Percentiles rank a stretch among this genome's conserved stretches.
Conservation (phyloP, 2,113 vertebrate genomes). For the Canis aureus region DNA sequence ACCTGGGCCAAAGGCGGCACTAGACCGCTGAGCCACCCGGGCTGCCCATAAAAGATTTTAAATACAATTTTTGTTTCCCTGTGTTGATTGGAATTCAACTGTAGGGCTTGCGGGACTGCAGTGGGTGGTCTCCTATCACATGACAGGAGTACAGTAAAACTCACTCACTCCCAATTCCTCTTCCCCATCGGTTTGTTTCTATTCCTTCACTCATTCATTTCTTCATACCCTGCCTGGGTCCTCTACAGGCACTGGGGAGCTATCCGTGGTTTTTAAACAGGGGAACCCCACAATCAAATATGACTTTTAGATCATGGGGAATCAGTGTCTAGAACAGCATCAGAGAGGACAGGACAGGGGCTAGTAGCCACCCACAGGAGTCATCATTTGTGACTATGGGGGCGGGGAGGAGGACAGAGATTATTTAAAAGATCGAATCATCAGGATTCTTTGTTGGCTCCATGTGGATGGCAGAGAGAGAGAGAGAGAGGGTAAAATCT, state of each 20-base stretch:
- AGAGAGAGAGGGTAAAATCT: not conserved
- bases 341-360: not conserved
- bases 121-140: not conserved
- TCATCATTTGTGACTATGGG: not conserved
- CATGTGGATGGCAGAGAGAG: not conserved
- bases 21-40: too few species aligned
- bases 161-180: not conserved
- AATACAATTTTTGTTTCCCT: not conserved
- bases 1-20: too few species aligned
- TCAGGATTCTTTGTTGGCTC: not conserved
- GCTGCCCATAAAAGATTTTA: not conserved
- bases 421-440: not conserved
- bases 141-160: not conserved
- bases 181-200: not conserved
- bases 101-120: not conserved
- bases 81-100: not conserved
- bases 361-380: not conserved
- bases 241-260: not conserved
- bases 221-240: not conserved
- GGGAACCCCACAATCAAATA: not conserved
- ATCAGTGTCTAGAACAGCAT: not conserved
- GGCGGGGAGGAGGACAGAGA: not conserved
- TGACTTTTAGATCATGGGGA: slow-evolving; percentile 5
- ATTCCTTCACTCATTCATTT: not conserved
- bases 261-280: not conserved